Evolutionary conservation across 2,888 invertebrate species (phyloP).

Genomic region (Cyclophora albipunctata): DNA sequence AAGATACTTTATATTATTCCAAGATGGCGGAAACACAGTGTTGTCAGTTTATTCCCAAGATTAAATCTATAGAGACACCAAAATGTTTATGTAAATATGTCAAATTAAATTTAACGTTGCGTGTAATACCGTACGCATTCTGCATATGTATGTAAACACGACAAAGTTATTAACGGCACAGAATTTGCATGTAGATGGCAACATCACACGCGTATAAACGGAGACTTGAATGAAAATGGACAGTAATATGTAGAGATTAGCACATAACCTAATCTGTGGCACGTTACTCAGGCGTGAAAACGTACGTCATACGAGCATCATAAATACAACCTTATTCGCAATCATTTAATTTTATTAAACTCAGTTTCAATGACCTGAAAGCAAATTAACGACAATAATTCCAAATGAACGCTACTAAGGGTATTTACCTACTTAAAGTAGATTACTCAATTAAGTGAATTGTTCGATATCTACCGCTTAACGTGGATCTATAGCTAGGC

Average conservation of each 20-base stretch:
- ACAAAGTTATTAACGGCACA: slow-evolving; percentile 24
- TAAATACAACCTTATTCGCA: too few relatives aligned
- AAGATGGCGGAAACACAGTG: too few relatives aligned
- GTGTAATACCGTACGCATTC: slow-evolving; percentile 15
- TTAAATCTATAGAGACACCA: slow-evolving; percentile 9
- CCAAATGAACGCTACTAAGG: neutral
- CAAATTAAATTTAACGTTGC: slow-evolving; percentile 23
- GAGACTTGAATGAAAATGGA: slow-evolving; percentile 19
- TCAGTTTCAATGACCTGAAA: too few relatives aligned
- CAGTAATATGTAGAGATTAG: slow-evolving; percentile 5
- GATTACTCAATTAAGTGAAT: too few relatives aligned
- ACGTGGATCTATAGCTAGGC: neutral
- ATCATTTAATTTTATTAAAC: too few relatives aligned
- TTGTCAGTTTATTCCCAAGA: slow-evolving; percentile 2
- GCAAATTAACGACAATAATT: neutral
- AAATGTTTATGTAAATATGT: slow-evolving; percentile 18
- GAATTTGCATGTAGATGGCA: slow-evolving; percentile 29
- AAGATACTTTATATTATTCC: too few relatives aligned
- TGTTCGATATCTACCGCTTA: too few relatives aligned
- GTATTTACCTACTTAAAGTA: too few relatives aligned
- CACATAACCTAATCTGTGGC: too few relatives aligned
- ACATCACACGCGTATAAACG: slow-evolving; percentile 21
- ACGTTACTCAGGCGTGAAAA: too few relatives aligned
- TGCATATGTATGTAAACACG: slow-evolving; percentile 17
- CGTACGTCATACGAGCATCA: too few relatives aligned